A percentile compares a stretch with the other conserved stretches of the same genome.
Evolutionary conservation across 1,140 invertebrate species (phyloP).

Genomic region (Rhopalosiphum padi): DNA sequence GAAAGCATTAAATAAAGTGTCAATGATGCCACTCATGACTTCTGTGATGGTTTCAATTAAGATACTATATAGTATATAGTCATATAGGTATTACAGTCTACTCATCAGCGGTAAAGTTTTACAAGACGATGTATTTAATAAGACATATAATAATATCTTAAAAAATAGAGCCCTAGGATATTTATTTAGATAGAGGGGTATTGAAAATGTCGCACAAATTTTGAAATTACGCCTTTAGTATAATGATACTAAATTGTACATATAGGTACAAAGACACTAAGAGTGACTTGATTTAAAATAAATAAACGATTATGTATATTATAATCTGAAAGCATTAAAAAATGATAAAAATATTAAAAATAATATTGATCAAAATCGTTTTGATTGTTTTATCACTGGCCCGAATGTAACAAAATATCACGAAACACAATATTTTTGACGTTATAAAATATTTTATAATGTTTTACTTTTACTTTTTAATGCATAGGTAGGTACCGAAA

Average conservation of each 20-base stretch:
- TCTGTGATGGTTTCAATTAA: too few relatives aligned
- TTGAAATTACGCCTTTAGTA: not conserved
- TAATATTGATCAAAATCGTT: not conserved
- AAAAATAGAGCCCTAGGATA: too few relatives aligned
- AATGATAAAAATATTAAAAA: not conserved
- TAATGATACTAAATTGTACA: not conserved
- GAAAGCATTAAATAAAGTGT: too few relatives aligned
- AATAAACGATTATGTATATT: not conserved
- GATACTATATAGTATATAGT: too few relatives aligned
- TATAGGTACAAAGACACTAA: not conserved
- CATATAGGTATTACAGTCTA: too few relatives aligned
- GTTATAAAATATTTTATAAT: not conserved
- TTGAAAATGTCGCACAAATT: too few relatives aligned
- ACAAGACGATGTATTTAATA: too few relatives aligned
- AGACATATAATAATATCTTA: too few relatives aligned
- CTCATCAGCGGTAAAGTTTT: too few relatives aligned
- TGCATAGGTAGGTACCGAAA: not conserved
- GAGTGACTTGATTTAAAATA: not conserved
- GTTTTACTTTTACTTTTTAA: conserved; percentile 17
- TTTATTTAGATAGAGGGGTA: too few relatives aligned
- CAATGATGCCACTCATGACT: too few relatives aligned
- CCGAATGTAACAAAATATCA: not conserved
- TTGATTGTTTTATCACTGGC: not conserved
- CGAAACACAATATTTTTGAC: conserved; percentile 6
- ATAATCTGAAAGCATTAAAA: not conserved